These are phyloP conservation scores for Malurus cyaneus DNA, from an alignment of 2,113 vertebrate species.

Conservation along the genomic window DNA sequence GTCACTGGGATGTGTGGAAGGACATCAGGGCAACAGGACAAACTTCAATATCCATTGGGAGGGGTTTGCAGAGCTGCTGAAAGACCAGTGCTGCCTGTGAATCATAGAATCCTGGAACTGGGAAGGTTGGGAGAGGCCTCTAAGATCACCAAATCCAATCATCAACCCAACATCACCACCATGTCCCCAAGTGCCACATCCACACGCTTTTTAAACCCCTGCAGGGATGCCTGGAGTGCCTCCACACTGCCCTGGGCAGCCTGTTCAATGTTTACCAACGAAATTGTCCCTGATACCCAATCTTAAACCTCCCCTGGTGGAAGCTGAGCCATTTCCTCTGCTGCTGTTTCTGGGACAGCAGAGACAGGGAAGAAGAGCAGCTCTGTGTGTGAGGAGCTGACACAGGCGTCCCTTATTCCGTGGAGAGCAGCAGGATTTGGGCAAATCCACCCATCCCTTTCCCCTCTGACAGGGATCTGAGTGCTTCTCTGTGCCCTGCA, in stretches of 20 bases:
- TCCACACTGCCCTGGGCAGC: not conserved
- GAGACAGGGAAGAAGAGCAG: not conserved
- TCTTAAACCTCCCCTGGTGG: not conserved
- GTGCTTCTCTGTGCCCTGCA: not conserved
- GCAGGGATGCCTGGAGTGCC: not conserved
- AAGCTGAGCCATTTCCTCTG: not conserved
- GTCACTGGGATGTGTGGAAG: not conserved
- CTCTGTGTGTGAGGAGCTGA: not conserved
- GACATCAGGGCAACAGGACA: not conserved
- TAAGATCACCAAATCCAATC: not conserved
- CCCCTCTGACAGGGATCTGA: not conserved
- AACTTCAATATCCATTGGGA: not conserved
- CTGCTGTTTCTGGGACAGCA: not conserved
- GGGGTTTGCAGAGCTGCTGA: not conserved
- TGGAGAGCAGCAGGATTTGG: not conserved
- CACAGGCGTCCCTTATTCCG: fast-evolving
- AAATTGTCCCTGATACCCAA: not conserved
- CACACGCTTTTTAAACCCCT: not conserved
- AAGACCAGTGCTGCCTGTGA: not conserved
- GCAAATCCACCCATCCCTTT: not conserved
- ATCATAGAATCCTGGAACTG: not conserved
- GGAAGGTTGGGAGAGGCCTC: not conserved
- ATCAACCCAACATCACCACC: not conserved
- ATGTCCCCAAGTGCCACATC: not conserved
- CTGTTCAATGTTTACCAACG: not conserved